Evolutionary conservation across 2,797 vertebrate genomes (phyloP).

Genomic region (Oryzias sinensis): DNA sequence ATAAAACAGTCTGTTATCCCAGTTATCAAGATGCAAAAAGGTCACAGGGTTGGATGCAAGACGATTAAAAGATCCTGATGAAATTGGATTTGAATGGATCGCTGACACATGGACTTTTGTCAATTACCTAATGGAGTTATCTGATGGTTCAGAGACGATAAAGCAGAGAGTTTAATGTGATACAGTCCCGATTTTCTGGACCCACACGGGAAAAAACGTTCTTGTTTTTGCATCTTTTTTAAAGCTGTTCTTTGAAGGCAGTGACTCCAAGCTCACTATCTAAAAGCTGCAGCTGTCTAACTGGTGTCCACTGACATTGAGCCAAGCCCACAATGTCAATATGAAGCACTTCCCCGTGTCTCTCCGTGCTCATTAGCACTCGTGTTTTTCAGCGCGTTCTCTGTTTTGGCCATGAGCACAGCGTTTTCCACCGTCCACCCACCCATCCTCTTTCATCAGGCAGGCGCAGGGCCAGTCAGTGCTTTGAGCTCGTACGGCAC

Average conservation of each 20-base stretch:
- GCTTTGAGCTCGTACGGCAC: slow-evolving; percentile 43
- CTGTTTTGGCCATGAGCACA: slow-evolving; percentile 54
- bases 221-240: slow-evolving; percentile 24
- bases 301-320: slow-evolving; percentile 35
- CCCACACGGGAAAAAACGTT: slow-evolving; percentile 51
- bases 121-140: slow-evolving; percentile 37
- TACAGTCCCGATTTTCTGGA: slow-evolving; percentile 58
- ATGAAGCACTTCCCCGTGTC: slow-evolving; percentile 46
- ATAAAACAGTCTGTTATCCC: slow-evolving; percentile 30
- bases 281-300: slow-evolving; percentile 27
- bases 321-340: slow-evolving; percentile 64
- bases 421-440: slow-evolving; percentile 59
- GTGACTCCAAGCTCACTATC: slow-evolving; percentile 33
- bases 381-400: slow-evolving; percentile 44
- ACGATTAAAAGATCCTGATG: slow-evolving; percentile 21
- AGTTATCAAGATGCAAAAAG: slow-evolving; percentile 27
- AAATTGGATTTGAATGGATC: slow-evolving; percentile 19
- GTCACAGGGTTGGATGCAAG: slow-evolving; percentile 11
- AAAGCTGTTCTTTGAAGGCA: slow-evolving; percentile 37
- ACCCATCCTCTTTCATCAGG: slow-evolving; percentile 67
- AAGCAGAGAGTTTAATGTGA: slow-evolving; percentile 61
- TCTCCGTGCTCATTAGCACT: slow-evolving; percentile 39
- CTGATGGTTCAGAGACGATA: slow-evolving; percentile 72
- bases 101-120: slow-evolving; percentile 28
- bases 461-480: slow-evolving; percentile 35